Conservation (phyloP, 1,140 invertebrate genomes). For the Notospermus geniculatus region DNA sequence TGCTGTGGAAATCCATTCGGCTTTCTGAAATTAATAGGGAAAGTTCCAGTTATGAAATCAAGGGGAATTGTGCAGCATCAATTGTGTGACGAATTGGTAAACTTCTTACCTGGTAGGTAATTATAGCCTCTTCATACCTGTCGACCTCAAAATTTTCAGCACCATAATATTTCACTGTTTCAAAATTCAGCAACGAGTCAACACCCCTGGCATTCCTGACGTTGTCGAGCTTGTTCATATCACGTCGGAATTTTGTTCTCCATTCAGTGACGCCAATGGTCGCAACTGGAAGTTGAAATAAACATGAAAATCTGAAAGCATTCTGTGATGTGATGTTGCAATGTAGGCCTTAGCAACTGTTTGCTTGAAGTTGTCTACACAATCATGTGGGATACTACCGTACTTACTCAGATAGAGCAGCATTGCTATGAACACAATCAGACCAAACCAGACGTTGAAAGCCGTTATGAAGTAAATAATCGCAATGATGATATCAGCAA, state of each 20-base stretch:
- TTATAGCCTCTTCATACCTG: slow-evolving; percentile 76
- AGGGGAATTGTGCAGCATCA: too few species aligned
- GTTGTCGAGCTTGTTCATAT: slow-evolving; percentile 93
- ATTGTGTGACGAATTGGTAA: too few species aligned
- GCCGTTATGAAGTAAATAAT: slow-evolving; percentile 81
- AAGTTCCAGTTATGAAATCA: slow-evolving; percentile 2
- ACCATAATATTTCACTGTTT: slow-evolving; percentile 95
- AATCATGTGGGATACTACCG: too few species aligned
- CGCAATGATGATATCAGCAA: slow-evolving; percentile 90
- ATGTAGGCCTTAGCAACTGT: too few species aligned
- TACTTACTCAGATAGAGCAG: slow-evolving; percentile 82
- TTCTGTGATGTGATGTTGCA: too few species aligned
- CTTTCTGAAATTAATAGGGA: slow-evolving; percentile 61
- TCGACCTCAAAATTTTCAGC: slow-evolving; percentile 88
- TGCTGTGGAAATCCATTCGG: slow-evolving; percentile 82
- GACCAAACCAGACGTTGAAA: slow-evolving; percentile 91
- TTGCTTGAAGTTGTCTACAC: too few species aligned
- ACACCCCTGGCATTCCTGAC: slow-evolving; percentile 85
- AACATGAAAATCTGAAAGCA: too few species aligned
- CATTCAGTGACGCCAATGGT: slow-evolving; percentile 91
- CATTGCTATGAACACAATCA: slow-evolving; percentile 93
- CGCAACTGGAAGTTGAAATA: slow-evolving; percentile 61
- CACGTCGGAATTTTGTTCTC: slow-evolving; percentile 88
- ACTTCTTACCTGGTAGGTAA: slow-evolving; percentile 72
- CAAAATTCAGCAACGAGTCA: slow-evolving; percentile 95